Base-by-base conservation (phyloP, 2,888 invertebrate genomes). In the Hydraecia micacea region DNA sequence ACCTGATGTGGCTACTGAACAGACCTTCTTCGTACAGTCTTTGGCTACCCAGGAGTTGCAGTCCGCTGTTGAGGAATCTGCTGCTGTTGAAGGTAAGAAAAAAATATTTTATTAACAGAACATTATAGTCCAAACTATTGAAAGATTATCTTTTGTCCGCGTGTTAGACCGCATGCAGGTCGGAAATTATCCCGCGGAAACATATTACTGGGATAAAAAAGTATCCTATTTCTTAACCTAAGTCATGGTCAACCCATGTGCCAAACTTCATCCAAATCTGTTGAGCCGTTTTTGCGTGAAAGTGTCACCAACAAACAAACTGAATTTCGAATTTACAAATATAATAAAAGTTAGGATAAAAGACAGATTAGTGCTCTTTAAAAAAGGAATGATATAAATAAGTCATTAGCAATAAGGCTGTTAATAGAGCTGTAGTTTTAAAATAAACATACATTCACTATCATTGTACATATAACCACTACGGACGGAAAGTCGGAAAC, bases 1-100 rank as follows among this genome's bases (percentile, higher is more conserved):
- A 0, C 96, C 96, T 18, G 95, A 95, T 69, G 91, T 90, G 0
- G 91, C 87, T 25, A 95, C 92, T 39, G 95, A 95, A 52, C 94
- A 94, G 77, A 84, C 90, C 2, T 96, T 96, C 84, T 84, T 90
- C 5, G 88, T 89, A 1, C 87, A 91, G 25, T 88, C 90, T 72
- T 79, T 89, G 21, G 73, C 63, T 67, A 91, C 88, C 69, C 88
- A 89, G 77, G 87, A 87, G 28, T 73, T 82, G 39, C 83, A 75
- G 15, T 75, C 84, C 13, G 81, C 63, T 25, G 83, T 80, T 42
- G 79, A 86, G 32, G 86, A 85, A 73, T 80, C 81, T 25, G 73
- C 68, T 39, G 32, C 73, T n/a, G 69, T 81, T 60, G 88, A 90
- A 86, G 89, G 91, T 63, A 63, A 5, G 8, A 46, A 15, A 46